Conservation (phyloP, 2,113 vertebrate genomes). For the Protobothrops flavoviridis region DNA sequence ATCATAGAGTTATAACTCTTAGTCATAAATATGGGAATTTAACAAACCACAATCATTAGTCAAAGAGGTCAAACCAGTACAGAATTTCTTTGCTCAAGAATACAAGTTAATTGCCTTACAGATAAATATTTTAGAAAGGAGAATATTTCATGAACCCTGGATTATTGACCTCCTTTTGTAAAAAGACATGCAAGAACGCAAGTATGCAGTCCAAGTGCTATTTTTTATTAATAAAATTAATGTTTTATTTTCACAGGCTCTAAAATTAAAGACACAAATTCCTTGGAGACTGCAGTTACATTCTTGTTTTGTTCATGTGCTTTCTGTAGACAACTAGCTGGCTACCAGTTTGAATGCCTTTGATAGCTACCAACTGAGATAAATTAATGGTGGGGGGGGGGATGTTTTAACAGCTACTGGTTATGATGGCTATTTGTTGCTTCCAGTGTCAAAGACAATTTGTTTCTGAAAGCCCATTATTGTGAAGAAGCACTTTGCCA, state of each 20-base stretch:
- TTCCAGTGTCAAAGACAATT: background rate
- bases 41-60: background rate
- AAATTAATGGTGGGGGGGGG: background rate
- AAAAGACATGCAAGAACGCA: background rate
- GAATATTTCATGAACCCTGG: background rate
- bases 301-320: background rate
- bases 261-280: background rate
- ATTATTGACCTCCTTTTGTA: conserved; percentile 9
- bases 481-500: background rate
- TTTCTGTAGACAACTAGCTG: background rate
- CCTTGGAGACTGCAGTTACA: background rate
- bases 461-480: background rate
- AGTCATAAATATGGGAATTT: background rate
- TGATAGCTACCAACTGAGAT: background rate
- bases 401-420: background rate
- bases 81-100: background rate
- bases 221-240: background rate
- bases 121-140: conserved; percentile 20
- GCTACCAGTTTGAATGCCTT: background rate
- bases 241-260: background rate
- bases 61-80: background rate
- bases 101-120: conserved; percentile 13
- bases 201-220: background rate
- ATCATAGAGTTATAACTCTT: background rate
- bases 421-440: background rate